Conservation (phyloP, 2,113 vertebrate species). For the Steatornis caripensis region DNA sequence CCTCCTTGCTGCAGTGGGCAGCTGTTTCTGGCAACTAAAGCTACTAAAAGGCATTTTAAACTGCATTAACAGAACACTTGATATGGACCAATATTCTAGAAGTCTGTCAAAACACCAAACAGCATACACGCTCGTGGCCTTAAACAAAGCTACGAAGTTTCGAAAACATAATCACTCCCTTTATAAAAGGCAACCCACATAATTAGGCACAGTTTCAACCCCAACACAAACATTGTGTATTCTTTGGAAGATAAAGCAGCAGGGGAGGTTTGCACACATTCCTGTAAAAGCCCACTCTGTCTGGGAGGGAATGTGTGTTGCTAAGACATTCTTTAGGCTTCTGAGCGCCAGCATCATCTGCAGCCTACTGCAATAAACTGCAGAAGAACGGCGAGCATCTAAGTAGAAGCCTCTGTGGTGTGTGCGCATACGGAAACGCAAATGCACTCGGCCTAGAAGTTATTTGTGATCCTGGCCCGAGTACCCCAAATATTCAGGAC, state of each 20-base stretch:
- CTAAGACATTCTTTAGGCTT: conserved; percentile 20
- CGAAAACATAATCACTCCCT: not conserved
- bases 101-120: not conserved
- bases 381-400: not conserved
- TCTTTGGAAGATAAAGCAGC: not conserved
- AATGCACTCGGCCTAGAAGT: not conserved
- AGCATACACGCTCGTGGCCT: accelerated
- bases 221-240: not conserved
- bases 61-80: not conserved
- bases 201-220: not conserved
- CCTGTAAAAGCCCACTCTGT: conserved; percentile 16
- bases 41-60: not conserved
- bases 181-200: not conserved
- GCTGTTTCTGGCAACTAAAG: not conserved
- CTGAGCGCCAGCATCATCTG: not conserved
- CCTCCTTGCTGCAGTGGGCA: not conserved
- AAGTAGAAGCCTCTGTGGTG: not conserved
- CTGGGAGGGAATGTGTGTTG: not conserved
- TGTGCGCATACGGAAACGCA: accelerated
- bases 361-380: not conserved
- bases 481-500: not conserved
- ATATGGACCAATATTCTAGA: accelerated
- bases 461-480: not conserved
- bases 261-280: not conserved
- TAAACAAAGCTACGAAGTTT: not conserved